Evolutionary conservation across 1,140 invertebrate species (phyloP).

Genomic region (Apis cerana): DNA sequence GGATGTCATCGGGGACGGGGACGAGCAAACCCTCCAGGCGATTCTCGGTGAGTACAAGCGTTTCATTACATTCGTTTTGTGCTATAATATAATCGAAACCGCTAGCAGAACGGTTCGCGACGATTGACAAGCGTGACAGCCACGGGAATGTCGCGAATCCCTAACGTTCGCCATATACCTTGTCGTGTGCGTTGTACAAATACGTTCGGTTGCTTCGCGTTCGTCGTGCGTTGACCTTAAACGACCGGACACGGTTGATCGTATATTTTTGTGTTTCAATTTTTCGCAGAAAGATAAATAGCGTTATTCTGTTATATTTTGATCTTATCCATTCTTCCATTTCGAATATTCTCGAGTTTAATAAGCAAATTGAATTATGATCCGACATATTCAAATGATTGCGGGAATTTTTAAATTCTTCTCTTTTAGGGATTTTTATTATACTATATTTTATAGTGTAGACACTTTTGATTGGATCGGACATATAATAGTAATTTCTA

Average conservation of each 20-base stretch:
- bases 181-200: constrained; percentile 9
- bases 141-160: constrained; percentile 47
- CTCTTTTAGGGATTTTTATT: background rate
- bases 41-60: constrained; percentile 74
- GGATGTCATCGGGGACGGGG: constrained; percentile 80
- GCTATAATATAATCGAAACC: background rate
- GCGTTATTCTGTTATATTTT: constrained; percentile 28
- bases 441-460: too few species aligned
- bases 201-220: constrained; percentile 35
- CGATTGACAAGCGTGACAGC: constrained; percentile 55
- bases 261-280: constrained; percentile 38
- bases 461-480: too few species aligned
- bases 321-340: background rate
- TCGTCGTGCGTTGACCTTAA: constrained; percentile 59
- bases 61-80: background rate
- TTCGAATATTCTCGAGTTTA: constrained; percentile 8
- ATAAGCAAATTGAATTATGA: background rate
- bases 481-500: too few species aligned
- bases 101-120: background rate
- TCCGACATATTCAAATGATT: background rate
- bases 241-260: constrained; percentile 48
- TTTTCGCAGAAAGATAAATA: constrained; percentile 8
- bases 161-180: constrained; percentile 32
- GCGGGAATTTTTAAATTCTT: background rate
- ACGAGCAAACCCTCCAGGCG: constrained; percentile 80